Evolutionary conservation across 2,797 vertebrate species (phyloP), one percentile per base, ranked within the genome.

Genomic region (Trematomus bernacchii): DNA sequence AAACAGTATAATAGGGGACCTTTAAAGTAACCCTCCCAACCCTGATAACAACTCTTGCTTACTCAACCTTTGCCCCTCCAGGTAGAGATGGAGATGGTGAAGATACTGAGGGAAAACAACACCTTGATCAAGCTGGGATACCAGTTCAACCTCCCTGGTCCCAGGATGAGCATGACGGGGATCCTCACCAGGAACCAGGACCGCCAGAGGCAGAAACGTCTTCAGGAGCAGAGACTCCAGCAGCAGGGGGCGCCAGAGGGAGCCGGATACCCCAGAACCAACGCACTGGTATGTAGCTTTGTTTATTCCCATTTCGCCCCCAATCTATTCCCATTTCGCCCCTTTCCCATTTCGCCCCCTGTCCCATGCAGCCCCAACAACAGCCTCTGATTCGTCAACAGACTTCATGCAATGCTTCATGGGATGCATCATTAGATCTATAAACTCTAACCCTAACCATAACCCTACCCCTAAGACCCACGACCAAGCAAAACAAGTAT

Each of bases 51-150:
- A 27, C 27, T 50, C 16, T 42, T 5, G 0, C 11, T 30, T 27
- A 5, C 44, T 61, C 30, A 46, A 64, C 51, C 51, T 11, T 43
- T 0, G 1, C 19, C 16, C 1, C 1, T 1, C 43, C 16, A 99
- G 92, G 98, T 97, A 9, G 98, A 99, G 92, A 99, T 99, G 98
- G 98, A 99, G 92, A 97, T 99, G 83, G 98, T 96, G 71, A 98
- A 97, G 93, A 87, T 99, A 52, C 85, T 99, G 80, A 96, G 95
- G 86, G 97, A 98, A 60, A 99, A 99, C 90, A 91, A 92, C 61
- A 98, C 96, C 8, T 83, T 99, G 88, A 95, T 99, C 78, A 97
- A 98, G 80, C 88, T 99, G 60, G 98, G 98, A 3, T 99, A 99
- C 89, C 98, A 99, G 84, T 99, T 99, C 81, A 97, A 98, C 84